Percentiles rank a stretch among this genome's conserved stretches.
phyloP scores from a whole-genome alignment of 2,888 invertebrate genomes.

The Aphrophora alni region DNA sequence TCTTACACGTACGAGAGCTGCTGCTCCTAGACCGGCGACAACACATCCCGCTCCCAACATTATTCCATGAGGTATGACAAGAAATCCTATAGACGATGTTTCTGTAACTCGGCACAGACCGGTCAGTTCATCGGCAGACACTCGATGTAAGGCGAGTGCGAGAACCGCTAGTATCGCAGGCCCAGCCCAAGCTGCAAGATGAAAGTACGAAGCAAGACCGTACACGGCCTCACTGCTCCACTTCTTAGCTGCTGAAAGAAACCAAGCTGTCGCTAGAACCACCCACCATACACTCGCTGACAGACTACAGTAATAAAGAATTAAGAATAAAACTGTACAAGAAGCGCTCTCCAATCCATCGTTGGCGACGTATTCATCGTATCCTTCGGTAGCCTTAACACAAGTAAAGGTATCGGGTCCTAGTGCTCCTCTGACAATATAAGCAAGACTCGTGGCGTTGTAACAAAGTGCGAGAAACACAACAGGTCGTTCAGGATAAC shows the following conservation, averaged over 20 bases:
- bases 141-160: conserved; percentile 77
- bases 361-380: conserved; percentile 59
- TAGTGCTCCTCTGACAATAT: conserved; percentile 71
- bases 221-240: conserved; percentile 94
- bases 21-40: conserved; percentile 75
- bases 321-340: conserved; percentile 77
- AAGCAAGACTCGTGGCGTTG: conserved; percentile 77
- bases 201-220: conserved; percentile 83
- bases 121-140: conserved; percentile 80
- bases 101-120: conserved; percentile 80
- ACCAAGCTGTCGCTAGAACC: conserved; percentile 87
- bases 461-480: conserved; percentile 90
- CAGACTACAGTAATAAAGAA: conserved; percentile 79
- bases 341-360: conserved; percentile 63
- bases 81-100: conserved; percentile 66
- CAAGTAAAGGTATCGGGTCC: conserved; percentile 59
- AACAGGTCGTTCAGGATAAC: conserved; percentile 92
- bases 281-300: conserved; percentile 89
- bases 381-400: conserved; percentile 57
- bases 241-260: conserved; percentile 87
- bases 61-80: conserved; percentile 67
- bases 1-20: conserved; percentile 78
- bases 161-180: conserved; percentile 86
- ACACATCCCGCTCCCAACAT: conserved; percentile 72
- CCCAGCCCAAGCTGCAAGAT: conserved; percentile 87